These are phyloP conservation scores for Athalia cordata DNA, from an alignment of 2,888 invertebrate genomes.

Conservation along the genomic window DNA sequence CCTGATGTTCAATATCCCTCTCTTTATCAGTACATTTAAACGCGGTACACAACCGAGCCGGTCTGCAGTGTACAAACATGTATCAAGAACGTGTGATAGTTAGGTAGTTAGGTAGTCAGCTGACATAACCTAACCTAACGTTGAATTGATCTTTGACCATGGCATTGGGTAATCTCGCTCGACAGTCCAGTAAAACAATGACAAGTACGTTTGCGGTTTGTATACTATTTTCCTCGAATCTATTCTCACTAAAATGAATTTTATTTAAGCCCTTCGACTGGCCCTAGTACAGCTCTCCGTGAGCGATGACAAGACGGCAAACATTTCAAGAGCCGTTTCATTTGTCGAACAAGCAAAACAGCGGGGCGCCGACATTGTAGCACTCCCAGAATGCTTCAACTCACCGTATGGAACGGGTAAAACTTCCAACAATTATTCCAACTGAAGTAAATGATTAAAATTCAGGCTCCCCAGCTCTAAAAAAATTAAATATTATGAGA, in stretches of 20 bases:
- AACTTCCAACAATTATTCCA: conserved; percentile 43
- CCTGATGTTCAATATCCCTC: no score
- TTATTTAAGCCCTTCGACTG: conserved; percentile 78
- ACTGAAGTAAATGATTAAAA: conserved; percentile 49
- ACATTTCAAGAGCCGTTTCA: conserved; percentile 83
- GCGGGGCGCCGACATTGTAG: conserved; percentile 79
- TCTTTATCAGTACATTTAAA: not conserved
- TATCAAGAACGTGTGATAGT: conserved; percentile 9
- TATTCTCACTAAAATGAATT: not conserved
- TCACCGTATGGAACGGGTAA: conserved; percentile 92
- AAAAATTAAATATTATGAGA: no score
- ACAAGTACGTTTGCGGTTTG: conserved; percentile 13
- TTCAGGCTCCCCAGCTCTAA: no score
- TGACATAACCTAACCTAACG: conserved; percentile 30
- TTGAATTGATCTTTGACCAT: not conserved
- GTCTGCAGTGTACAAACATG: not conserved
- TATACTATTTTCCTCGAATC: not conserved
- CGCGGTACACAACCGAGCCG: not conserved
- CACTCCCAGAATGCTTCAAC: conserved; percentile 94
- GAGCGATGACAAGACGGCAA: conserved; percentile 83
- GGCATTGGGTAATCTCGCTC: conserved; percentile 23
- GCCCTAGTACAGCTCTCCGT: conserved; percentile 91
- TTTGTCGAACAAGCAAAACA: conserved; percentile 84
- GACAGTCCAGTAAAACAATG: conserved; percentile 36
- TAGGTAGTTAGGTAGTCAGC: not conserved